Conservation (phyloP, 2,797 vertebrate genomes). For the Xyrichtys novacula region DNA sequence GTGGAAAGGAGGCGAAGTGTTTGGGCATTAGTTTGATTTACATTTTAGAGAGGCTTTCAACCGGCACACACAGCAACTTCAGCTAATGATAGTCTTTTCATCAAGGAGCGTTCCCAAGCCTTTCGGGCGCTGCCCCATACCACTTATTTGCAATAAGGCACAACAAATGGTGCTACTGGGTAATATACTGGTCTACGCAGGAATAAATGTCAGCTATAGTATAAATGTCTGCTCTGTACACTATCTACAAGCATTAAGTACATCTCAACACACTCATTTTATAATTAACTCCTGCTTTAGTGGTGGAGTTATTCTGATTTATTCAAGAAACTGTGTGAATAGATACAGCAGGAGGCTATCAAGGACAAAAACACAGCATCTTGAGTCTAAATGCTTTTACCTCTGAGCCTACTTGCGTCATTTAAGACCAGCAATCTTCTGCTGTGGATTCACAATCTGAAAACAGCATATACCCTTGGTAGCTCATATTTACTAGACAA, state of each 20-base stretch:
- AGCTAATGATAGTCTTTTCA: slow-evolving; percentile 75
- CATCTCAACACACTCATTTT: slow-evolving; percentile 54
- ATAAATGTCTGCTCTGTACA: slow-evolving; percentile 37
- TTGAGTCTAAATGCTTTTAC: slow-evolving; percentile 9
- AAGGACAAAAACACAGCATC: slow-evolving; percentile 20
- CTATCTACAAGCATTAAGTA: slow-evolving; percentile 48
- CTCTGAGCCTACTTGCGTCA: slow-evolving; percentile 25
- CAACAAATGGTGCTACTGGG: slow-evolving; percentile 59
- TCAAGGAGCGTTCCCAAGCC: slow-evolving; percentile 56
- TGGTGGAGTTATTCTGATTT: slow-evolving; percentile 27
- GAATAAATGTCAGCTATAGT: slow-evolving; percentile 54
- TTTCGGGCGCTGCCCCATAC: slow-evolving; percentile 50
- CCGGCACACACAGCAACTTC: slow-evolving; percentile 61
- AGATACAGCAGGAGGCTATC: slow-evolving; percentile 17
- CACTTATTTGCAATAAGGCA: slow-evolving; percentile 66
- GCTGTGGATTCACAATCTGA: slow-evolving; percentile 23
- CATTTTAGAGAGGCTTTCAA: slow-evolving; percentile 72
- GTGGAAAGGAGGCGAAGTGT: slow-evolving; percentile 54
- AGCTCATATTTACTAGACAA: slow-evolving; percentile 69
- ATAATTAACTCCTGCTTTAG: slow-evolving; percentile 47
- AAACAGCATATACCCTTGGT: slow-evolving; percentile 46
- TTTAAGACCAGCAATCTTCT: slow-evolving; percentile 40
- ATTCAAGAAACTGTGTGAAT: slow-evolving; percentile 33
- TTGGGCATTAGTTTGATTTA: slow-evolving; percentile 75
- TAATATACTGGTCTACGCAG: slow-evolving; percentile 48